A percentile compares a stretch with the other conserved stretches of the same genome.
Evolutionary conservation across 2,797 vertebrate species (phyloP).

Genomic region (Orestias chungarensis): DNA sequence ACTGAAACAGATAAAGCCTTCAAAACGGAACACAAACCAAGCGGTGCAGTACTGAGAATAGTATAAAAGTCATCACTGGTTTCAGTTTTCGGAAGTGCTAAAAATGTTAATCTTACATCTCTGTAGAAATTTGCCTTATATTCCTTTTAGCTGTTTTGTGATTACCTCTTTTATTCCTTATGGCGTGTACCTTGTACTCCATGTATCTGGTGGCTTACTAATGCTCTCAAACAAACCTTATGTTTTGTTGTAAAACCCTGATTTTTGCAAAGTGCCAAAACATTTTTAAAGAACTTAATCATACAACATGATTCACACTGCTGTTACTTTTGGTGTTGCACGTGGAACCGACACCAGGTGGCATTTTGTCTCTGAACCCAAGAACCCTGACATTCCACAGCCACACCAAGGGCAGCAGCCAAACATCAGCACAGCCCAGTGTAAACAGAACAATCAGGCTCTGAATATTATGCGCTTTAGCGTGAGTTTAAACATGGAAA

Average conservation of each 20-base stretch:
- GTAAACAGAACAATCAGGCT: slow-evolving; percentile 63
- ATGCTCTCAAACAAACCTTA: not conserved
- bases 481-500: slow-evolving; percentile 56
- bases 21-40: slow-evolving; percentile 3
- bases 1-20: not conserved
- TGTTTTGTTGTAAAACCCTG: not conserved
- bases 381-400: slow-evolving; percentile 7
- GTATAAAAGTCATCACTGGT: not conserved
- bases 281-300: not conserved
- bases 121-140: not conserved
- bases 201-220: not conserved
- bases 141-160: not conserved
- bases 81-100: not conserved
- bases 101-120: not conserved
- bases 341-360: slow-evolving; percentile 22
- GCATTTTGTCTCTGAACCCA: slow-evolving; percentile 25
- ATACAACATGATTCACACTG: slow-evolving; percentile 14
- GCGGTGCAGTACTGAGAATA: slow-evolving; percentile 4
- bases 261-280: not conserved
- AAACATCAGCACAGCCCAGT: slow-evolving; percentile 46
- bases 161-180: not conserved
- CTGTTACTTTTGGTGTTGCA: not conserved
- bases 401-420: slow-evolving; percentile 31
- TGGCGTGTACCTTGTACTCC: too few species aligned
- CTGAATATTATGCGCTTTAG: slow-evolving; percentile 28